A percentile compares a stretch with the other conserved stretches of the same genome.
These are phyloP conservation scores for Zenarchopterus dispar DNA, from an alignment of 2,797 vertebrate species.

Conservation along the genomic window DNA sequence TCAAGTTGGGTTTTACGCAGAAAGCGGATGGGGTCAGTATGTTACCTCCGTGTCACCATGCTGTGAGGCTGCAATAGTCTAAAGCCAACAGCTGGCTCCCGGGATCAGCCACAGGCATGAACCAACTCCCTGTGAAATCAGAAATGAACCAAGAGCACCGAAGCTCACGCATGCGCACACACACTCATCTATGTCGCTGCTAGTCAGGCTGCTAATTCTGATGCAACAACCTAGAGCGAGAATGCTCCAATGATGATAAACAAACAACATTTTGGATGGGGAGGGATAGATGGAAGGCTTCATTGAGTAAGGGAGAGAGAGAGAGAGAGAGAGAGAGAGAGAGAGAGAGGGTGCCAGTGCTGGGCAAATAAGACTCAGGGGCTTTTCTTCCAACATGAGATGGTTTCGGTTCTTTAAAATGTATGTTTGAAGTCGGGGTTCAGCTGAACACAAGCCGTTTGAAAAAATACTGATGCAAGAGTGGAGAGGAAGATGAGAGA, in stretches of 20 bases:
- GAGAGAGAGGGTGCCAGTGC: conserved; percentile 47
- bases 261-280: conserved; percentile 77
- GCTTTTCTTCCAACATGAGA: conserved; percentile 74
- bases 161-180: conserved; percentile 21
- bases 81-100: conserved; percentile 60
- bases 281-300: conserved; percentile 58
- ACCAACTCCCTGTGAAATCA: conserved; percentile 63
- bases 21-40: conserved; percentile 36
- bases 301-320: conserved; percentile 33
- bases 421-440: conserved; percentile 80
- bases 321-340: conserved; percentile 36
- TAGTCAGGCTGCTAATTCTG: conserved; percentile 64
- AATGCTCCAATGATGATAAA: conserved; percentile 82
- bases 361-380: conserved; percentile 78
- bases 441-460: conserved; percentile 74
- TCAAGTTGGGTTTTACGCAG: conserved; percentile 53
- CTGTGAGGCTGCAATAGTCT: conserved; percentile 53
- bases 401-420: conserved; percentile 79
- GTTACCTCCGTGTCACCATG: conserved; percentile 51
- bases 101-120: conserved; percentile 64
- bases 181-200: conserved; percentile 14
- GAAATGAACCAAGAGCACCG: conserved; percentile 52
- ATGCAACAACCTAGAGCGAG: conserved; percentile 80
- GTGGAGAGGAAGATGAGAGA: conserved; percentile 68
- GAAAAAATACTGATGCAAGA: conserved; percentile 77